Percentiles rank a stretch among this genome's conserved stretches.
Conservation (phyloP, 2,888 invertebrate species). For the Heliconius ethilla region DNA sequence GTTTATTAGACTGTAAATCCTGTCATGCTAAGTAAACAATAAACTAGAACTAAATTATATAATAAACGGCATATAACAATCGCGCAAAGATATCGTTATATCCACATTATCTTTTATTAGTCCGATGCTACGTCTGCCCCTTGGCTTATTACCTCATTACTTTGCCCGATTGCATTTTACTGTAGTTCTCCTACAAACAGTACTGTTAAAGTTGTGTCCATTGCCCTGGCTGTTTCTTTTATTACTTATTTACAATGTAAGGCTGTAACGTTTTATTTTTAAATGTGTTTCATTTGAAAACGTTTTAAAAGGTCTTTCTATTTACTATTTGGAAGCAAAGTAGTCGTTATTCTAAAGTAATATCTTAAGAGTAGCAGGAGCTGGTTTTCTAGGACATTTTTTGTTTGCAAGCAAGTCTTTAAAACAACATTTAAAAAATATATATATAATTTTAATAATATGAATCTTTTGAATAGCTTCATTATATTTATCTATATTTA, state of each 20-base stretch:
- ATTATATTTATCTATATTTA: too few relatives aligned
- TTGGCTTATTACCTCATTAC: conserved; percentile 36
- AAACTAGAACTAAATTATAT: conserved; percentile 16
- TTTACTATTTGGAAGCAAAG: not conserved
- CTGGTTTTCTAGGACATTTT: not conserved
- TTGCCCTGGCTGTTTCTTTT: conserved; percentile 17
- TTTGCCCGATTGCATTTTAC: conserved; percentile 26
- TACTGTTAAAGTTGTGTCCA: conserved; percentile 12
- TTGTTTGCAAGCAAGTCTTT: not conserved
- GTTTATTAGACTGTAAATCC: not conserved
- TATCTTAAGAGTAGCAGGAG: not conserved
- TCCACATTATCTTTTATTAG: conserved; percentile 31
- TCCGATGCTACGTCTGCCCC: conserved; percentile 39
- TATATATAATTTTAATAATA: too few relatives aligned
- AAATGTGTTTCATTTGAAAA: not conserved
- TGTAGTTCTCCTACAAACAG: conserved; percentile 29
- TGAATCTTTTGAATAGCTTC: too few relatives aligned
- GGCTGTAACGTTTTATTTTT: not conserved
- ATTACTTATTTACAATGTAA: conserved; percentile 9
- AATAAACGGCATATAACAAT: conserved; percentile 26
- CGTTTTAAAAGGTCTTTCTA: not conserved
- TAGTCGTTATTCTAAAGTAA: not conserved
- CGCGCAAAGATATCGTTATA: conserved; percentile 27
- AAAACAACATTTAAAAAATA: too few relatives aligned
- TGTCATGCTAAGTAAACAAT: conserved; percentile 3